Conservation (phyloP, 1,140 invertebrate species). For the Sycophaga agraensis region DNA sequence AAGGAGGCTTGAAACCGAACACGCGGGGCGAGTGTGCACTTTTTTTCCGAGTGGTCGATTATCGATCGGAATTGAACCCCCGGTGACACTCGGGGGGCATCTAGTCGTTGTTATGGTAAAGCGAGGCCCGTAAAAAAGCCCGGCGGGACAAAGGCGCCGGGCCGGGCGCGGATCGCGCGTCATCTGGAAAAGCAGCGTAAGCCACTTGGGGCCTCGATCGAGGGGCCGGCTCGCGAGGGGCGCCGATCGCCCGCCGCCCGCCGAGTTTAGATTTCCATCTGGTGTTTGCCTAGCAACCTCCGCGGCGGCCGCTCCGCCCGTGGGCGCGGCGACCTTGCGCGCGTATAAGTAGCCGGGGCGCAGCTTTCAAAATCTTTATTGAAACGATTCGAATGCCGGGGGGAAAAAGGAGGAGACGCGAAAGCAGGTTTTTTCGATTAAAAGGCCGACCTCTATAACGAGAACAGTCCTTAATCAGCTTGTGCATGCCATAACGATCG, state of each 20-base stretch:
- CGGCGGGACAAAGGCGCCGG: not conserved
- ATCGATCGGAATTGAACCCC: slow-evolving; percentile 26
- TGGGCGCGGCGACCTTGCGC: no score
- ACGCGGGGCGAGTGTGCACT: slow-evolving; percentile 3
- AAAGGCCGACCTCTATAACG: no score
- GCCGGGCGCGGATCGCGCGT: not conserved
- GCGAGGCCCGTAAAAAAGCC: not conserved
- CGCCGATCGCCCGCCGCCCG: not conserved
- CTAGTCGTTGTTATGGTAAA: not conserved
- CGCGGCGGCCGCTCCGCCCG: no score
- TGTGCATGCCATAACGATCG: no score
- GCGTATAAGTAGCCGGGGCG: no score
- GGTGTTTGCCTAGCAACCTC: not conserved
- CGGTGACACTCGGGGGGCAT: slow-evolving; percentile 2
- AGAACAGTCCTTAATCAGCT: no score
- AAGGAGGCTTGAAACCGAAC: not conserved
- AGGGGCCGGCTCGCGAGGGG: not conserved
- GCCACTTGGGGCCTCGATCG: not conserved
- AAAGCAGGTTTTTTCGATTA: no score
- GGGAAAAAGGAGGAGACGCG: no score
- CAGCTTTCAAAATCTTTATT: no score
- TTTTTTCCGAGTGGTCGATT: slow-evolving; percentile 19
- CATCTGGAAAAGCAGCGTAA: slow-evolving; percentile 13
- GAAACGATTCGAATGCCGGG: no score
- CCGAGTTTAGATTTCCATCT: not conserved